Evolutionary conservation across 2,888 invertebrate genomes (phyloP).

Genomic region (Euplexia lucipara): DNA sequence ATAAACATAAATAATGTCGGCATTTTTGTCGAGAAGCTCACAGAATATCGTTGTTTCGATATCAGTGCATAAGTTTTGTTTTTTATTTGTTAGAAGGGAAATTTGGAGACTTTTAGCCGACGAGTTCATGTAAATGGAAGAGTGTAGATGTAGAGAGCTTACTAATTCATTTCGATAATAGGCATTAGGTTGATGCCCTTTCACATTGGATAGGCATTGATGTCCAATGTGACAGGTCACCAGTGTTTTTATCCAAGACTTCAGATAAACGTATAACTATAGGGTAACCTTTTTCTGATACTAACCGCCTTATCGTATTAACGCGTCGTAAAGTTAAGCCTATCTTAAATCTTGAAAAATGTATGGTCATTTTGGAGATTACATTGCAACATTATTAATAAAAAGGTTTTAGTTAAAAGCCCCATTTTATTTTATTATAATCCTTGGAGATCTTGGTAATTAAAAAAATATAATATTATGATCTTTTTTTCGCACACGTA

Average conservation of each 20-base stretch:
- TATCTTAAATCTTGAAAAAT: too few species aligned
- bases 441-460: too few species aligned
- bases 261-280: slow-evolving; percentile 1
- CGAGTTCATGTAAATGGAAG: slow-evolving; percentile 35
- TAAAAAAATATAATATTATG: too few species aligned
- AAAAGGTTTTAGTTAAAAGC: too few species aligned
- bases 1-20: slow-evolving; percentile 63
- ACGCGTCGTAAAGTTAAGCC: too few species aligned
- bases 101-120: slow-evolving; percentile 48
- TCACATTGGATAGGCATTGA: neutral
- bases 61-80: slow-evolving; percentile 57
- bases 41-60: slow-evolving; percentile 51
- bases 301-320: neutral
- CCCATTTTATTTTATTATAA: too few species aligned
- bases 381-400: too few species aligned
- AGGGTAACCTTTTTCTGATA: neutral
- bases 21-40: slow-evolving; percentile 58
- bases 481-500: too few species aligned
- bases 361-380: too few species aligned
- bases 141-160: slow-evolving; percentile 23
- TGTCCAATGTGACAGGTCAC: too few species aligned
- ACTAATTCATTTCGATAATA: slow-evolving; percentile 36
- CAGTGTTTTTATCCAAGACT: neutral
- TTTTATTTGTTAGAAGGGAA: slow-evolving; percentile 55
- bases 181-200: slow-evolving; percentile 13